A percentile compares a stretch with the other conserved stretches of the same genome.
These are phyloP conservation scores for Pristionchus fissidentatus DNA, from an alignment of 2,888 invertebrate genomes.

Conservation along the genomic window DNA sequence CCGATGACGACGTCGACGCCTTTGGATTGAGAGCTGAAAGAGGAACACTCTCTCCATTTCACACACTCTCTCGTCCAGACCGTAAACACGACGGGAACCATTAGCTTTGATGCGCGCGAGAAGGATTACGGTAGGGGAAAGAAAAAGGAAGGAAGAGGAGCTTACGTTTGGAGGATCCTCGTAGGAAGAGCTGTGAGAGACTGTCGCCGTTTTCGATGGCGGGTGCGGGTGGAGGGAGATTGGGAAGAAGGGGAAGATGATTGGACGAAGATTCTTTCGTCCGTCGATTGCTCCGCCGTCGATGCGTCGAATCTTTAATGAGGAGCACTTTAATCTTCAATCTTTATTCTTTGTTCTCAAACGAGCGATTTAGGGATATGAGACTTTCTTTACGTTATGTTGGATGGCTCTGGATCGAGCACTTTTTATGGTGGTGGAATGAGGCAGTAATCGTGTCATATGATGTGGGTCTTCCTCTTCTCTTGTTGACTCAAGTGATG, in stretches of 20 bases:
- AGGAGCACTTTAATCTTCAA: too few relatives aligned
- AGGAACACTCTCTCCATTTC: neutral
- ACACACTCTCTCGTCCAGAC: neutral
- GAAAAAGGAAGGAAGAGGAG: neutral
- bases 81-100: conserved; percentile 12
- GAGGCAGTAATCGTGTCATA: too few relatives aligned
- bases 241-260: conserved; percentile 9
- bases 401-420: too few relatives aligned
- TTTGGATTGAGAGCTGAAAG: conserved; percentile 43
- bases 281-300: conserved; percentile 19
- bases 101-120: conserved; percentile 12
- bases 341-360: too few relatives aligned
- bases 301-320: conserved; percentile 13
- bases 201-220: neutral
- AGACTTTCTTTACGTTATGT: too few relatives aligned
- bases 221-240: conserved; percentile 24
- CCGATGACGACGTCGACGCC: conserved; percentile 40
- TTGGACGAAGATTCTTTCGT: neutral
- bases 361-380: too few relatives aligned
- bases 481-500: neutral
- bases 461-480: neutral
- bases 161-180: conserved; percentile 31
- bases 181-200: neutral
- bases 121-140: neutral
- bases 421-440: too few relatives aligned